Evolutionary conservation across 1,140 invertebrate species (phyloP), one percentile per base, ranked within the genome.

Genomic region (Heliconius congener): DNA sequence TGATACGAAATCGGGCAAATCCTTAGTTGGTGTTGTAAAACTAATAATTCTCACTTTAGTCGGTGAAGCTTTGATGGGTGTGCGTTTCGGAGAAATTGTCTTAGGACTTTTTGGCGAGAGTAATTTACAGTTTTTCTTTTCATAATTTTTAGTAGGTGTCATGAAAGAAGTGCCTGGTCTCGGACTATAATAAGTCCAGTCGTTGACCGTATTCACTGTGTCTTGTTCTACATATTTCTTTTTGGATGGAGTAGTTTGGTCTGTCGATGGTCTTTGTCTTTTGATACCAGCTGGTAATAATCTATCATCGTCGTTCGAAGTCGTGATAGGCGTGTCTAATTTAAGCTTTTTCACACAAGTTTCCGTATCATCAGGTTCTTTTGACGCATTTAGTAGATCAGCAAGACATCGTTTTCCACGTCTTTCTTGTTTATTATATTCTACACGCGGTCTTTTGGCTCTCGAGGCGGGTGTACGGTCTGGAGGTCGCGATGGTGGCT

Each of bases 1-100:
- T 5, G 97, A 81, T 1, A 97, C 97, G 82, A 95, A 98, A 91
- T 98, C 97, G 0, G 97, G 97, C 34, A 98, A 91, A 91, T 97
- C 97, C 8, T 95, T 94, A 0, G 97, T 97, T 0, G 97, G 97
- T 0, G 96, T 97, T 71, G 90, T 91, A 90, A 96, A 87, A 4
- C 83, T 81, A 39, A 88, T 84, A 9, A 90, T 82, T 66, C 87
- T 86, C 0, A 90, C 84, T 81, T 91, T 90, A 16, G 57, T 79
- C 0, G 89, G 90, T 13, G 88, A 85, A 18, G 85, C 85, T 66
- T 86, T 85, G 6, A 85, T 80, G 1, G 86, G 85, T 0, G 87
- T 87, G 34, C 82, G 30, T 74, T 77, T 13, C 11, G 55, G 85
- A 1, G 85, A 88, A 19, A 85, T 78, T 0, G 81, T 37, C 30